Evolutionary conservation across 2,888 invertebrate species (phyloP).

Genomic region (Opisthograptis luteolata): DNA sequence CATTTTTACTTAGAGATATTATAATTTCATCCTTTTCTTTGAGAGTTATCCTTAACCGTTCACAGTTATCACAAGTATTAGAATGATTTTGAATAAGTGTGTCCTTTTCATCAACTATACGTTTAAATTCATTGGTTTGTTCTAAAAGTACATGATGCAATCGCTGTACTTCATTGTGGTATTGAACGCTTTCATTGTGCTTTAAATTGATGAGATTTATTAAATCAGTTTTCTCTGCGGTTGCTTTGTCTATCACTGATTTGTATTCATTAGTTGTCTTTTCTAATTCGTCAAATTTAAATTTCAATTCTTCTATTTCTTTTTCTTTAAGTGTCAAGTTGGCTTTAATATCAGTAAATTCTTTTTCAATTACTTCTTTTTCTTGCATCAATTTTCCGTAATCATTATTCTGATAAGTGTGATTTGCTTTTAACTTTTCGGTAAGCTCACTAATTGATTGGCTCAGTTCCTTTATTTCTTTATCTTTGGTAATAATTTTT

Average conservation of each 20-base stretch:
- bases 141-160: slow-evolving; percentile 86
- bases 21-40: slow-evolving; percentile 74
- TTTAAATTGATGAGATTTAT: slow-evolving; percentile 90
- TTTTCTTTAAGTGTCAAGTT: slow-evolving; percentile 52
- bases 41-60: slow-evolving; percentile 53
- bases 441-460: slow-evolving; percentile 63
- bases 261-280: slow-evolving; percentile 59
- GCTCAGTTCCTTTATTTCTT: slow-evolving; percentile 69
- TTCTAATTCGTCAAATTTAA: slow-evolving; percentile 51
- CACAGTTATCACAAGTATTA: slow-evolving; percentile 60
- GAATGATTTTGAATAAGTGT: slow-evolving; percentile 43
- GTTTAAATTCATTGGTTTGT: slow-evolving; percentile 71
- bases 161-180: slow-evolving; percentile 93
- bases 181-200: slow-evolving; percentile 93
- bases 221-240: slow-evolving; percentile 87
- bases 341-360: slow-evolving; percentile 50
- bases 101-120: slow-evolving; percentile 63
- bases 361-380: slow-evolving; percentile 58
- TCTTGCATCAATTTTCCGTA: slow-evolving; percentile 58
- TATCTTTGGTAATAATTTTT: slow-evolving; percentile 57
- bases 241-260: slow-evolving; percentile 54
- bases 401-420: slow-evolving; percentile 55
- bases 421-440: slow-evolving; percentile 55
- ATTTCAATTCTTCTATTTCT: slow-evolving; percentile 51
- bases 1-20: slow-evolving; percentile 57